Conservation (phyloP, 2,113 vertebrate genomes). For the Saguinus midas region DNA sequence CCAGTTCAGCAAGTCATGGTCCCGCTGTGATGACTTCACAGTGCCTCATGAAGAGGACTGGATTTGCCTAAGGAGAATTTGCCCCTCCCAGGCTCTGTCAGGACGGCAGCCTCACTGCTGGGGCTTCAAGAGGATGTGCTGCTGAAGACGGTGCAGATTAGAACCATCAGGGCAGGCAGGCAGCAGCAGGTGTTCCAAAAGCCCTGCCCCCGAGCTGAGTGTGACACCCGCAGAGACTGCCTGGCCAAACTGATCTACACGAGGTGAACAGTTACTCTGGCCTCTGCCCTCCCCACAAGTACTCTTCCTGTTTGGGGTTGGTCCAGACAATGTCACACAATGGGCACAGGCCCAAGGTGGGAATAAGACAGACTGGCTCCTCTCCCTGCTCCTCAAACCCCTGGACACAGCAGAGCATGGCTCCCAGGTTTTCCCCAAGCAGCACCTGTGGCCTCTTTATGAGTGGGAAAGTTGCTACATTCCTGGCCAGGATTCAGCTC, state of each 20-base stretch:
- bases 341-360: background rate
- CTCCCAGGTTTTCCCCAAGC: background rate
- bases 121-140: conserved; percentile 84
- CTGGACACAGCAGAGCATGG: background rate
- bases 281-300: background rate
- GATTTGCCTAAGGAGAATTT: background rate
- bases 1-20: background rate
- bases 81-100: conserved; percentile 83
- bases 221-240: conserved; percentile 93
- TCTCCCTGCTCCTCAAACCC: background rate
- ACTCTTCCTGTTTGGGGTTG: background rate
- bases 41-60: background rate
- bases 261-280: conserved; percentile 81
- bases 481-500: background rate
- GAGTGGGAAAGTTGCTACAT: background rate
- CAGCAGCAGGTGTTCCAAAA: conserved; percentile 90
- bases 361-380: background rate
- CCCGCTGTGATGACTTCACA: background rate
- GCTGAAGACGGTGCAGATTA: conserved; percentile 85
- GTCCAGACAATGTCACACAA: background rate
- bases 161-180: conserved; percentile 91
- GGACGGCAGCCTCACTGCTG: conserved; percentile 86
- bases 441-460: background rate
- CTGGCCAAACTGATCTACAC: conserved; percentile 94
- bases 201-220: conserved; percentile 91